Percentiles rank a stretch among this genome's conserved stretches.
Evolutionary conservation across 1,140 invertebrate species (phyloP).

Genomic region (Lepidurus arcticus): DNA sequence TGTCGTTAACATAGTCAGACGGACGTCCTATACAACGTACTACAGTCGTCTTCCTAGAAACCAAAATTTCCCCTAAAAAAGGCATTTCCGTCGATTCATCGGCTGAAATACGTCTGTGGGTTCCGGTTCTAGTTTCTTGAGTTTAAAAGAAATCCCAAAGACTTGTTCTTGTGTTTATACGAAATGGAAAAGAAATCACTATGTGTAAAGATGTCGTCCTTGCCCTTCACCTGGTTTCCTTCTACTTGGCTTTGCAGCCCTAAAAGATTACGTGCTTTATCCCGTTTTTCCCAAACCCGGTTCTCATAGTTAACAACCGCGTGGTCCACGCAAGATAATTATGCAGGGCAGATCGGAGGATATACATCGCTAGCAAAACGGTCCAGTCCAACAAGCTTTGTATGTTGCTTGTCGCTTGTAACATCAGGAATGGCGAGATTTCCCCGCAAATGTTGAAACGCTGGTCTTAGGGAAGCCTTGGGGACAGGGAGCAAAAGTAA

Average conservation of each 20-base stretch:
- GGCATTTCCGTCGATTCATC: too few species aligned
- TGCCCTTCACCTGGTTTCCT: background rate
- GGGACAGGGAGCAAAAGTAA: background rate
- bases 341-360: too few species aligned
- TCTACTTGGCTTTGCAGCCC: background rate
- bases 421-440: background rate
- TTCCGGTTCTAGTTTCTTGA: too few species aligned
- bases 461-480: background rate
- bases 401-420: slow-evolving; percentile 5
- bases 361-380: too few species aligned
- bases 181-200: background rate
- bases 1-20: too few species aligned
- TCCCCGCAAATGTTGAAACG: background rate
- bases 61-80: too few species aligned
- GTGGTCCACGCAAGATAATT: too few species aligned
- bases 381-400: too few species aligned
- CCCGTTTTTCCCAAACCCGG: background rate
- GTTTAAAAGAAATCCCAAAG: too few species aligned
- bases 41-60: too few species aligned
- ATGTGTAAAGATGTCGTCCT: background rate
- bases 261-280: background rate
- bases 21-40: too few species aligned
- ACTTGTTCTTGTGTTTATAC: background rate
- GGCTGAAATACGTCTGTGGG: too few species aligned
- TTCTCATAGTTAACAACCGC: background rate